phyloP scores from a whole-genome alignment of 2,113 vertebrate species.

The Ploceus nigricollis region DNA sequence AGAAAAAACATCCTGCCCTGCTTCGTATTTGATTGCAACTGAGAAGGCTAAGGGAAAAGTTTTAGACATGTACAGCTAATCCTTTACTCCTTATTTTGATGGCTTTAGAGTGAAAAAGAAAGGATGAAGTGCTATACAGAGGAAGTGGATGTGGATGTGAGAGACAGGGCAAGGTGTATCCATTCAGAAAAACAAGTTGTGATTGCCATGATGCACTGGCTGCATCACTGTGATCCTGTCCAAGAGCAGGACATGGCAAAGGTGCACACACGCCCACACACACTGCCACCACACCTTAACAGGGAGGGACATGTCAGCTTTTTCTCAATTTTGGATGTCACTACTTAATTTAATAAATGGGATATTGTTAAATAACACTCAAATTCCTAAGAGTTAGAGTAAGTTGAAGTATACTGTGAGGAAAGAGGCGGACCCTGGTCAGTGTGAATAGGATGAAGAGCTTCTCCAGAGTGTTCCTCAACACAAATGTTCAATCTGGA shows the following conservation, averaged over 20 bases:
- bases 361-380: neutral
- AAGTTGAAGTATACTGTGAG: neutral
- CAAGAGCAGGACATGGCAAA: neutral
- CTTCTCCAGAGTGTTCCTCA: neutral
- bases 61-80: neutral
- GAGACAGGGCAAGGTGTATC: neutral
- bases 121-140: neutral
- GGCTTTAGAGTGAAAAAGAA: neutral
- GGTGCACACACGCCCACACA: rapidly evolving
- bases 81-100: neutral
- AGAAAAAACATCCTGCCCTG: neutral
- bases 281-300: rapidly evolving
- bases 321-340: neutral
- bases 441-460: neutral
- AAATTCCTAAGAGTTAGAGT: neutral
- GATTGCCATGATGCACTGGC: neutral
- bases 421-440: neutral
- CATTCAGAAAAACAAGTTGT: neutral
- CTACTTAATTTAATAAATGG: neutral
- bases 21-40: neutral
- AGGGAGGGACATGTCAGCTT: neutral
- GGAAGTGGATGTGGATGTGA: neutral
- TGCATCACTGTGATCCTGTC: neutral
- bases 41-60: neutral
- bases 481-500: neutral